Percentiles rank a stretch among this genome's conserved stretches.
phyloP scores from a whole-genome alignment of 2,888 invertebrate genomes.

The Plebejus anna region DNA sequence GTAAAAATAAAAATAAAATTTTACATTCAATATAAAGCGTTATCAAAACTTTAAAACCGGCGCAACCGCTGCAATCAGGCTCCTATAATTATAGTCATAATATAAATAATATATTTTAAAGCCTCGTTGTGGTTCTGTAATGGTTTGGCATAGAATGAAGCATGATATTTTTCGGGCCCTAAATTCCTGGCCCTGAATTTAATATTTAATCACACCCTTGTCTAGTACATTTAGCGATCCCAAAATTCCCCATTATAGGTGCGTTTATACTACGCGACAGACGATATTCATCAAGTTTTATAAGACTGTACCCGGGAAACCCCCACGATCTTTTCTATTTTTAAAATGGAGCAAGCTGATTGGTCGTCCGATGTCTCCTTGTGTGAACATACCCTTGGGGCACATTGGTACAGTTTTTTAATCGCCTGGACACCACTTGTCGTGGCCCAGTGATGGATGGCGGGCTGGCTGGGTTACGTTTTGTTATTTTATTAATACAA shows the following conservation, averaged over 20 bases:
- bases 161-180: constrained; percentile 63
- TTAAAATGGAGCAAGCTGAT: background rate
- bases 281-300: background rate
- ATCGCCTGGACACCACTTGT: constrained; percentile 73
- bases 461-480: constrained; percentile 65
- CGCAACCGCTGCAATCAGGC: constrained; percentile 36
- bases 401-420: constrained; percentile 63
- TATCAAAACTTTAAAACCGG: constrained; percentile 32
- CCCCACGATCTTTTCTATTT: background rate
- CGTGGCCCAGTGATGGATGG: constrained; percentile 72
- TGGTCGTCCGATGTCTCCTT: background rate
- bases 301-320: background rate
- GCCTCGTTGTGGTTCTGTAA: constrained; percentile 59
- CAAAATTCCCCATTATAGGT: constrained; percentile 53
- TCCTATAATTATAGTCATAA: constrained; percentile 41
- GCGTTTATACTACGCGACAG: background rate
- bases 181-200: constrained; percentile 77
- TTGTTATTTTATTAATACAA: constrained; percentile 80
- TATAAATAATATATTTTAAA: constrained; percentile 66
- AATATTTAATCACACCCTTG: constrained; percentile 79
- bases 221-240: constrained; percentile 75
- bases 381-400: constrained; percentile 30
- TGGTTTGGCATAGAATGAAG: constrained; percentile 50
- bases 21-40: constrained; percentile 19
- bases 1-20: constrained; percentile 22